These are phyloP conservation scores for Drosophila asahinai DNA, from an alignment of 1,140 invertebrate genomes.

Conservation along the genomic window DNA sequence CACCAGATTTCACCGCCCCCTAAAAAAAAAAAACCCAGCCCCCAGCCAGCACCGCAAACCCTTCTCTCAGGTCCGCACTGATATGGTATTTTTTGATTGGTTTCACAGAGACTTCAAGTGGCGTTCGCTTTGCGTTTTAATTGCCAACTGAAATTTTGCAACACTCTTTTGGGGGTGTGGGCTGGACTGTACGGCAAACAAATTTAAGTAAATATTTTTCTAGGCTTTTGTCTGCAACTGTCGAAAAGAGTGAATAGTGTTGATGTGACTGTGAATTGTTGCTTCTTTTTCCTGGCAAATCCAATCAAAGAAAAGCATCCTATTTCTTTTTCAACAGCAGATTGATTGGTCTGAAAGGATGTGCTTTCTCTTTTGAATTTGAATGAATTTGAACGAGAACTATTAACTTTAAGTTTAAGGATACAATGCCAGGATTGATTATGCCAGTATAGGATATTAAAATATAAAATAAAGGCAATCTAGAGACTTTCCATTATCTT, in stretches of 20 bases:
- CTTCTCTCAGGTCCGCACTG: slow-evolving; percentile 38
- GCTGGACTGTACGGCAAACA: slow-evolving; percentile 20
- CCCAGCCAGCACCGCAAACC: slow-evolving; percentile 5
- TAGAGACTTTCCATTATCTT: not conserved
- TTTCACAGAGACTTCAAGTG: slow-evolving; percentile 63
- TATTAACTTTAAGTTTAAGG: not conserved
- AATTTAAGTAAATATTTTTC: slow-evolving; percentile 69
- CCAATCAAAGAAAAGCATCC: slow-evolving; percentile 38
- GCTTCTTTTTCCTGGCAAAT: slow-evolving; percentile 31
- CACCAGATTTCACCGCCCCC: slow-evolving; percentile 3
- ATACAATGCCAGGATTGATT: too few relatives aligned
- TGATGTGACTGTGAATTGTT: slow-evolving; percentile 47
- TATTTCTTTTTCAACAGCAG: slow-evolving; percentile 11
- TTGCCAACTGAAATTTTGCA: slow-evolving; percentile 63
- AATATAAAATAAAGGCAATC: too few relatives aligned
- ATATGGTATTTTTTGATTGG: slow-evolving; percentile 80
- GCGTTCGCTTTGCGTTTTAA: slow-evolving; percentile 67
- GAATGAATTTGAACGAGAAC: too few relatives aligned
- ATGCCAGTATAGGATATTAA: too few relatives aligned
- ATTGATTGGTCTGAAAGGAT: slow-evolving; percentile 25
- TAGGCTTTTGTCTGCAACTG: slow-evolving; percentile 57
- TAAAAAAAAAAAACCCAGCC: slow-evolving; percentile 2
- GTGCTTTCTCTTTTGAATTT: slow-evolving; percentile 6
- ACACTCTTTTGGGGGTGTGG: slow-evolving; percentile 10
- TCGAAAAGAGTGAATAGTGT: slow-evolving; percentile 37